Evolutionary conservation across 30 jellyfish, hydroid and myxozoan species (phyloP).

Genomic region (Phacellophora camtschatica): DNA sequence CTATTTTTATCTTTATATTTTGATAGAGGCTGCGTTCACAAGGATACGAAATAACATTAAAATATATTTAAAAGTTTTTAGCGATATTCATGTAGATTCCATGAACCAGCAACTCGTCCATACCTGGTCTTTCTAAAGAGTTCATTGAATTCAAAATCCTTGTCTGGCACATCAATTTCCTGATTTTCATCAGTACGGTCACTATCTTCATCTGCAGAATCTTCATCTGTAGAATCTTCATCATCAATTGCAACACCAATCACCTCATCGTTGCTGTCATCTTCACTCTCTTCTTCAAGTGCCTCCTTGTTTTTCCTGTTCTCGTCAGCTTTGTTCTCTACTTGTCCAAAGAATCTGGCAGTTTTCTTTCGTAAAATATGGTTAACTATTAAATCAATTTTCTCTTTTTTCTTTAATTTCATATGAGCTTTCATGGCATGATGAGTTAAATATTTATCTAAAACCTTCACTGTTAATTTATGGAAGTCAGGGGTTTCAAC

Average conservation of each 20-base stretch:
- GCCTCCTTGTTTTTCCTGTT: background rate
- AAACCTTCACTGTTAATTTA: background rate
- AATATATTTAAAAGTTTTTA: background rate
- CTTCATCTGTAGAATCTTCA: background rate
- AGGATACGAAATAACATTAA: too few species aligned
- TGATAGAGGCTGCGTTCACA: too few species aligned
- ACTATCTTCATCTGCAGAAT: constrained; percentile 17
- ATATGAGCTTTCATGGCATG: background rate
- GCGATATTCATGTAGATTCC: background rate
- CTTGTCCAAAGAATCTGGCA: background rate
- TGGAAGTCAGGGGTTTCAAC: background rate
- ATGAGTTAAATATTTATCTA: constrained; percentile 15
- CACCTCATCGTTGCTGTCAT: background rate
- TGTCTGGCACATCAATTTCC: too few species aligned
- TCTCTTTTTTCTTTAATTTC: background rate
- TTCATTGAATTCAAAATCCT: too few species aligned
- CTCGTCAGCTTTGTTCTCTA: background rate
- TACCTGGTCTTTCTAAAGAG: background rate
- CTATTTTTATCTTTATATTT: too few species aligned
- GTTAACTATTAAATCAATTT: background rate
- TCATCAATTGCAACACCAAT: too few species aligned
- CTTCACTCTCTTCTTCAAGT: background rate
- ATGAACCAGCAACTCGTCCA: constrained; percentile 4
- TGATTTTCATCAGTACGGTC: background rate
- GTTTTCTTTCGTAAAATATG: too few species aligned